Evolutionary conservation across 1,140 invertebrate species (phyloP), one percentile per base, ranked within the genome.

Genomic region (Drosophila pseudoananassae): DNA sequence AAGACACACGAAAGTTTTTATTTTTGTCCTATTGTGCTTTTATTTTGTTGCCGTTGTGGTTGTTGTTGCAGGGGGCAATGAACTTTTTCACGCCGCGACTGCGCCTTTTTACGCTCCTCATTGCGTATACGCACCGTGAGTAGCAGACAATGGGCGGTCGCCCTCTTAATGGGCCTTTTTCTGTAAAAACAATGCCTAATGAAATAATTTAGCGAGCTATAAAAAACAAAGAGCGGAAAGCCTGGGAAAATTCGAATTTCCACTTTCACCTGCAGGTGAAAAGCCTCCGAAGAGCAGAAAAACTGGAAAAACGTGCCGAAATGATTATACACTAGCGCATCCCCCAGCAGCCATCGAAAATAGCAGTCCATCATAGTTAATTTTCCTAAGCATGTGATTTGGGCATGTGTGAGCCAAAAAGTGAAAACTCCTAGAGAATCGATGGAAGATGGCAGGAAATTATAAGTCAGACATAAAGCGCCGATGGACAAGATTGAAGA

Each of bases 61-160:
- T 27, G 25, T 27, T 27, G 20, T 20, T 29, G 12, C 1, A 9
- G 54, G 56, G 82, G 69, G 63, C 82, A 78, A 52, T 85, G 82
- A 85, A 77, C 78, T 49, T 49, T 10, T n/a, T 43, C 25, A 65
- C n/a, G 47, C 64, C 56, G 69, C 78, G 61, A 17, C 59, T 78
- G 72, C 72, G 74, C 63, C 50, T 71, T 29, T 45, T 40, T 27
- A 17, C 58, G 29, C 45, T 25, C n/a, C 38, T n/a, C 46, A 31
- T 85, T 85, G 81, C 80, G 80, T 58, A 84, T 87, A 84, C 77
- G 82, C 68, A 46, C 38, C 40, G 61, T 77, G 61, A 55, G 40
- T 52, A 4, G 43, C 50, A 55, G 75, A 76, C 72, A 61, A 78
- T 75, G 76, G 75, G 64, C 54, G 29, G 14, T 53, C 27, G 17